phyloP scores from a whole-genome alignment of 2,113 vertebrate species.

The Acrocephalus arundinaceus region DNA sequence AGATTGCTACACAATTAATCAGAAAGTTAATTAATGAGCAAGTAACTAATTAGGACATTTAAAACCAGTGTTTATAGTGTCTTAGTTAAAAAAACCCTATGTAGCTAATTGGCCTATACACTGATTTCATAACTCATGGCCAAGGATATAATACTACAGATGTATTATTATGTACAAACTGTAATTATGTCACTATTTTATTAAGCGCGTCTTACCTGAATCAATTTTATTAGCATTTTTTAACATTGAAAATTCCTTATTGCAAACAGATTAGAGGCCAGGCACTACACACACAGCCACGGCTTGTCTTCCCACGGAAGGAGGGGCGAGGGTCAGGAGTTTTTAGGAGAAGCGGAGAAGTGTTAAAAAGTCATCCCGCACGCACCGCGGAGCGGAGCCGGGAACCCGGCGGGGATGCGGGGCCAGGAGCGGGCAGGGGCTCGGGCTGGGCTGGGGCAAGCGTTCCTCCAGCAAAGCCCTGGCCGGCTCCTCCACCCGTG shows the following conservation, averaged over 20 bases:
- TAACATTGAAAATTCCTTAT: background rate
- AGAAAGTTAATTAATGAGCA: conserved; percentile 86
- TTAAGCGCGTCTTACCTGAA: conserved; percentile 58
- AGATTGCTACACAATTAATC: conserved; percentile 84
- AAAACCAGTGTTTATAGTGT: conserved; percentile 79
- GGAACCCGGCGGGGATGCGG: fast-evolving
- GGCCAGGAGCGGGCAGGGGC: background rate
- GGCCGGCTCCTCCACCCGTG: background rate
- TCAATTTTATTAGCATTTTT: conserved; percentile 67
- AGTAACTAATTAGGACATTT: conserved; percentile 84
- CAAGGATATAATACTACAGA: conserved; percentile 72
- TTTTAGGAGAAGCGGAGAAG: background rate
- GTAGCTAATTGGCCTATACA: conserved; percentile 77
- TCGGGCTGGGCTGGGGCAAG: background rate
- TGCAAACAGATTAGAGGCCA: background rate
- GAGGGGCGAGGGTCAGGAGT: background rate
- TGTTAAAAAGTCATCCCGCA: background rate
- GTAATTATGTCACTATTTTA: conserved; percentile 73
- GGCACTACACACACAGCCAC: fast-evolving
- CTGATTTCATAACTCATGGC: conserved; percentile 77
- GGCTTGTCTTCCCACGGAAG: background rate
- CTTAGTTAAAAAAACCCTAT: conserved; percentile 63
- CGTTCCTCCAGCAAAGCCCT: background rate
- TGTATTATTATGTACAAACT: conserved; percentile 75
- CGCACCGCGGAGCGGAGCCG: background rate